A percentile compares a stretch with the other conserved stretches of the same genome.
Evolutionary conservation across 2,797 vertebrate genomes (phyloP).

Genomic region (Coregonus suidteri): DNA sequence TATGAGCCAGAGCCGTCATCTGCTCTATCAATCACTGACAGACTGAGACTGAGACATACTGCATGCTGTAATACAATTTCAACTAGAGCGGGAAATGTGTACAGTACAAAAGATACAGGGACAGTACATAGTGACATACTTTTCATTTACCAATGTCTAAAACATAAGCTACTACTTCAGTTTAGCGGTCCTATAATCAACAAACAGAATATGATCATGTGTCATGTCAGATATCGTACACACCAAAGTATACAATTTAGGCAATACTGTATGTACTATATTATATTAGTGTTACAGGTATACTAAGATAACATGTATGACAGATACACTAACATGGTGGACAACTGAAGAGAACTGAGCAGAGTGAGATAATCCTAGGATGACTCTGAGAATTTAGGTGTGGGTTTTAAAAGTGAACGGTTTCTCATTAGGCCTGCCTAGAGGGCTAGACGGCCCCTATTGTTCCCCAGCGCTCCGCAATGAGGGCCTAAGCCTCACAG

Average conservation of each 20-base stretch:
- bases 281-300: too few species aligned
- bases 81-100: background rate
- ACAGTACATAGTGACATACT: background rate
- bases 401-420: slow-evolving; percentile 26
- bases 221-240: background rate
- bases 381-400: slow-evolving; percentile 13
- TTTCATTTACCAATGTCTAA: background rate
- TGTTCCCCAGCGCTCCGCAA: slow-evolving; percentile 58
- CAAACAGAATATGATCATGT: background rate
- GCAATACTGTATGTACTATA: background rate
- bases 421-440: slow-evolving; percentile 51
- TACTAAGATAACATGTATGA: too few species aligned
- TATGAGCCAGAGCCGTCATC: slow-evolving; percentile 36
- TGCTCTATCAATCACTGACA: slow-evolving; percentile 63
- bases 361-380: slow-evolving; percentile 32
- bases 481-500: slow-evolving; percentile 35
- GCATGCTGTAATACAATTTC: background rate
- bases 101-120: background rate
- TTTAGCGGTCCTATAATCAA: background rate
- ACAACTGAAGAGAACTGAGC: background rate
- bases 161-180: background rate
- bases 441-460: slow-evolving; percentile 52
- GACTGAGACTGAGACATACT: slow-evolving; percentile 7
- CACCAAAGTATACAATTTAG: background rate
- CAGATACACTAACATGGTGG: background rate